These are phyloP conservation scores for Conistra vaccinii DNA, from an alignment of 2,888 invertebrate genomes.

Conservation along the genomic window DNA sequence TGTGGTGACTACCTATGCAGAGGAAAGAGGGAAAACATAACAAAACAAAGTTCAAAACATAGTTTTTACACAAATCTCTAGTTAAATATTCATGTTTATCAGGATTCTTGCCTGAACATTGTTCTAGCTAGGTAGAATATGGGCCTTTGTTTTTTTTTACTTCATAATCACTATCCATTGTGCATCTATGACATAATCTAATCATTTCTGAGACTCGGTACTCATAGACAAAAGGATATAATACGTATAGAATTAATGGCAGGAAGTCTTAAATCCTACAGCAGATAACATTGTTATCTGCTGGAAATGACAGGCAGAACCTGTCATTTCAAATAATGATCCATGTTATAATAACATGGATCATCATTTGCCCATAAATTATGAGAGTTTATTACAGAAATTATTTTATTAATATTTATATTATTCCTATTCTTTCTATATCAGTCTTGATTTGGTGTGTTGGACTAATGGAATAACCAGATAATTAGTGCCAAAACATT, in stretches of 20 bases:
- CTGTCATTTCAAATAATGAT: too few relatives aligned
- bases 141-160: not conserved
- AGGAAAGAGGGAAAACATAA: not conserved
- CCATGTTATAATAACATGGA: too few relatives aligned
- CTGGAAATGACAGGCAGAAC: too few relatives aligned
- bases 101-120: not conserved
- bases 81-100: too few relatives aligned
- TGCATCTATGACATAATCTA: slow-evolving; percentile 13
- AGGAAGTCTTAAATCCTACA: slow-evolving; percentile 15
- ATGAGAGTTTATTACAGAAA: not conserved
- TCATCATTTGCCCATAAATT: not conserved
- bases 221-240: not conserved
- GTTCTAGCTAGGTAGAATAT: not conserved
- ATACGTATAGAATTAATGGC: not conserved
- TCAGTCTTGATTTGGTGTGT: not conserved
- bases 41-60: too few relatives aligned
- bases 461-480: not conserved
- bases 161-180: not conserved
- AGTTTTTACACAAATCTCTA: not conserved
- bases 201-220: slow-evolving; percentile 4
- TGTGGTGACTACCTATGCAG: not conserved
- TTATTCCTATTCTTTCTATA: not conserved
- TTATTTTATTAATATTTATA: not conserved
- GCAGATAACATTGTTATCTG: not conserved
- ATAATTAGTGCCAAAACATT: not conserved